Percentiles rank a stretch among this genome's conserved stretches.
Evolutionary conservation across 1,140 invertebrate species (phyloP).

Genomic region (Brachionus koreanus): DNA sequence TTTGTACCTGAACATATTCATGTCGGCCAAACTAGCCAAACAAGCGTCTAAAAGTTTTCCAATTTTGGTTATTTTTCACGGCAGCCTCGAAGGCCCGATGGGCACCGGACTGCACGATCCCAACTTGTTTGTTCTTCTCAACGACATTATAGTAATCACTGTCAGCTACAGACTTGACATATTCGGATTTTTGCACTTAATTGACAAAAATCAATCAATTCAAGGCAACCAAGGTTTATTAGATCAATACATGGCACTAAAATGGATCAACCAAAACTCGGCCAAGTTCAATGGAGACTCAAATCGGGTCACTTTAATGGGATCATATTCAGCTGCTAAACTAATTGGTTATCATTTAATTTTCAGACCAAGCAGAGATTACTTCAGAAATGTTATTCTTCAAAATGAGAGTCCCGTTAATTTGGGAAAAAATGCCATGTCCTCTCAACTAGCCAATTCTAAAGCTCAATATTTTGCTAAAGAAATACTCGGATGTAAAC

Average conservation of each 20-base stretch:
- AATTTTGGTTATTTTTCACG: conserved; percentile 89
- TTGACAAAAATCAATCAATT: conserved; percentile 68
- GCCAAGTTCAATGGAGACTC: conserved; percentile 84
- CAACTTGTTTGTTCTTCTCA: conserved; percentile 81
- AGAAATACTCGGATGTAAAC: neutral
- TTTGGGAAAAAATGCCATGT: conserved; percentile 11
- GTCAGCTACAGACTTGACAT: conserved; percentile 94
- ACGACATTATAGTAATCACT: conserved; percentile 87
- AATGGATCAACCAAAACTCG: conserved; percentile 79
- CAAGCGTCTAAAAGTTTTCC: conserved; percentile 57
- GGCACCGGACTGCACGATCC: conserved; percentile 93
- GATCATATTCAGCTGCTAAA: conserved; percentile 88
- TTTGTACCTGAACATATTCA: conserved; percentile 23
- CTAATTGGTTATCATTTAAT: conserved; percentile 61
- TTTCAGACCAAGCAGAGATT: neutral
- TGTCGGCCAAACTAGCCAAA: neutral
- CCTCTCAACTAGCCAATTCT: conserved; percentile 3
- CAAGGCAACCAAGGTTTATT: conserved; percentile 87
- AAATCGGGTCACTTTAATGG: conserved; percentile 84
- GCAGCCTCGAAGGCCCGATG: conserved; percentile 78
- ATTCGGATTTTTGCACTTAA: conserved; percentile 63
- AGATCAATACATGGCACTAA: conserved; percentile 76
- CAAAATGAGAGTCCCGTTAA: conserved; percentile 17
- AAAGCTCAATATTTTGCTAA: neutral
- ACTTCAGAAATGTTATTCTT: conserved; percentile 19